phyloP scores from a whole-genome alignment of 2,888 invertebrate species.

The Leptinotarsa rubiginosa region DNA sequence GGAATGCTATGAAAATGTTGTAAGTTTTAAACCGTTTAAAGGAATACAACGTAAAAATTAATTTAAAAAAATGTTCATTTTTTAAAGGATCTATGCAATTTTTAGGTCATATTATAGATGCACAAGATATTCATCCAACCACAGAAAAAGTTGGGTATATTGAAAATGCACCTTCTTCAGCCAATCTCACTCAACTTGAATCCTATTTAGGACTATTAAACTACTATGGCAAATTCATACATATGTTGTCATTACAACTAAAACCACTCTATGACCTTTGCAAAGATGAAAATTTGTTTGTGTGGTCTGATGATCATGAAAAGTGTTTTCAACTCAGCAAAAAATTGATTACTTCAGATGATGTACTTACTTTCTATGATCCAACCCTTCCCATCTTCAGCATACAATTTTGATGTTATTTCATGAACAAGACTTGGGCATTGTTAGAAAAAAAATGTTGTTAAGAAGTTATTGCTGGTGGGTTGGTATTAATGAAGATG shows the following conservation, averaged over 20 bases:
- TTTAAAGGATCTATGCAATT: too few relatives aligned
- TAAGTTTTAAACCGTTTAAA: too few relatives aligned
- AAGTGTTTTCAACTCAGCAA: constrained; percentile 46
- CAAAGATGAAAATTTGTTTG: constrained; percentile 29
- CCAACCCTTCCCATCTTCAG: constrained; percentile 32
- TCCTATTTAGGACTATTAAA: too few relatives aligned
- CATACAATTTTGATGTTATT: constrained; percentile 15
- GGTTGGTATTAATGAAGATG: constrained; percentile 11
- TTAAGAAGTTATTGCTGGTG: constrained; percentile 14
- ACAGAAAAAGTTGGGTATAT: too few relatives aligned
- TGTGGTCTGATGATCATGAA: constrained; percentile 44
- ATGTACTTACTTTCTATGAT: constrained; percentile 45
- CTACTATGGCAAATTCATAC: constrained; percentile 32
- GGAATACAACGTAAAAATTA: too few relatives aligned
- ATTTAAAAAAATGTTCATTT: too few relatives aligned
- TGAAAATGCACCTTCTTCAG: too few relatives aligned
- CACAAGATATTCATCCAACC: too few relatives aligned
- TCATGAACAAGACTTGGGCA: constrained; percentile 34
- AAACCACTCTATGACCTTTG: constrained; percentile 42
- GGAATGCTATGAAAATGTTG: too few relatives aligned
- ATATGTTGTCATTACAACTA: constrained; percentile 43
- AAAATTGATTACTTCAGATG: constrained; percentile 39
- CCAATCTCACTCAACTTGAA: too few relatives aligned
- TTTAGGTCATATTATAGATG: too few relatives aligned
- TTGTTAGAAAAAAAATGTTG: constrained; percentile 14